Percentiles rank a stretch among this genome's conserved stretches.
These are phyloP conservation scores for Gila orcuttii DNA, from an alignment of 2,113 vertebrate genomes.

Conservation along the genomic window DNA sequence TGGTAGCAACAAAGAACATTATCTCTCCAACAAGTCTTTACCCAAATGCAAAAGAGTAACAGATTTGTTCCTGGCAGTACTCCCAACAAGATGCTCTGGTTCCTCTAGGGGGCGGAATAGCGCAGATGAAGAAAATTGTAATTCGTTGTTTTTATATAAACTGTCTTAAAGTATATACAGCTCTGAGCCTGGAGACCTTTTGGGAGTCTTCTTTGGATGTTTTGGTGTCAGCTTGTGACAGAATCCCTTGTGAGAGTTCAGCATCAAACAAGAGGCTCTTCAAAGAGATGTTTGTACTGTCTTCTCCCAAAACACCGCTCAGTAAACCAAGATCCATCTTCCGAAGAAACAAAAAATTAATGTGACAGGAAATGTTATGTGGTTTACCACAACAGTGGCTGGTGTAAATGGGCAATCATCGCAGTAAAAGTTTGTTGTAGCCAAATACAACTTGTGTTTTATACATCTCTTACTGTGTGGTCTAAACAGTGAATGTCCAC, in stretches of 20 bases:
- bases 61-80: not conserved
- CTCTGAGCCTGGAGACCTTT: not conserved
- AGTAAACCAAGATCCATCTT: constrained; percentile 6
- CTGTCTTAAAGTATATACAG: not conserved
- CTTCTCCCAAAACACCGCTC: constrained; percentile 1
- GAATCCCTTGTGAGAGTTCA: constrained; percentile 22
- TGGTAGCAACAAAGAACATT: not conserved
- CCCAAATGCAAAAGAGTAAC: not conserved
- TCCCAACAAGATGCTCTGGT: not conserved
- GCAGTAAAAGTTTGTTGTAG: not conserved
- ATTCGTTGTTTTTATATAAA: constrained; percentile 4
- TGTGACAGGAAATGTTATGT: not conserved
- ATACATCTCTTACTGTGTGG: not conserved
- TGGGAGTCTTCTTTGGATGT: not conserved
- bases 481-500: not conserved
- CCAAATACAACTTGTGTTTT: not conserved
- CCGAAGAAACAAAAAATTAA: not conserved
- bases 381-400: not conserved
- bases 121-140: not conserved
- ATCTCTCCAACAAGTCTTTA: not conserved
- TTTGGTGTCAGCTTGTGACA: constrained; percentile 20
- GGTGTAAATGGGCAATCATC: not conserved
- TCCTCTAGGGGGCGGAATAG: constrained; percentile 25
- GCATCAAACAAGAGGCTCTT: constrained; percentile 28
- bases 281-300: constrained; percentile 17